Percentiles rank a stretch among this genome's conserved stretches.
Evolutionary conservation across 2,113 vertebrate species (phyloP).

Genomic region (Gallinago undulata): DNA sequence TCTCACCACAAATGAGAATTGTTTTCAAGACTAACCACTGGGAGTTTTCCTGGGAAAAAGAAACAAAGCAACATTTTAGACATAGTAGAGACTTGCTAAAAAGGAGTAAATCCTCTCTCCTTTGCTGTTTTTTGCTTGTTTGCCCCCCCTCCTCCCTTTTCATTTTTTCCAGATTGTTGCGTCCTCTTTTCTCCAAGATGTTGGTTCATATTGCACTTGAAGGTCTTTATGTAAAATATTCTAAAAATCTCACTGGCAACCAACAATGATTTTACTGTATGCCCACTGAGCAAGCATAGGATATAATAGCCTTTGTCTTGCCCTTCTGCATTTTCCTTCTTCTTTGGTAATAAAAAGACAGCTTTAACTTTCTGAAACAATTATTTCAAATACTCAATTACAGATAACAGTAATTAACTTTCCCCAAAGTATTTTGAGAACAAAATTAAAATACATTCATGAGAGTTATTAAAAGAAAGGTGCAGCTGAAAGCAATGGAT

Average conservation of each 20-base stretch:
- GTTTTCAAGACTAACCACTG: background rate
- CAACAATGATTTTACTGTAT: background rate
- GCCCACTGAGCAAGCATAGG: background rate
- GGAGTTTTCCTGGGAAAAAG: background rate
- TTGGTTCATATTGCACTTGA: background rate
- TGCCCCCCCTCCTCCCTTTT: fast-evolving
- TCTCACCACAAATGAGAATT: background rate
- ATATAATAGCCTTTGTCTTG: background rate
- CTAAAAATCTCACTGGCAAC: background rate
- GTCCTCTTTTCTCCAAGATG: background rate
- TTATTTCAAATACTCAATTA: background rate
- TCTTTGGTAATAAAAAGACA: background rate
- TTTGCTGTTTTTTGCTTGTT: background rate
- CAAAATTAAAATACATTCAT: background rate
- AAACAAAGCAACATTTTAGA: background rate
- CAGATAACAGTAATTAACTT: slow-evolving; percentile 1
- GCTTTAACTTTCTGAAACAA: background rate
- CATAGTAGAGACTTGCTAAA: background rate
- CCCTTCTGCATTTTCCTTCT: background rate
- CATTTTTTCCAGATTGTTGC: background rate
- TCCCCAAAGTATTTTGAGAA: background rate
- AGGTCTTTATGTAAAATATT: background rate
- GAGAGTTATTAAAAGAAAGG: background rate
- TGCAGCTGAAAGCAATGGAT: background rate
- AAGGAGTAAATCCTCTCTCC: background rate